These are phyloP conservation scores for Calidris pugnax DNA, from an alignment of 2,113 vertebrate genomes.

Conservation along the genomic window DNA sequence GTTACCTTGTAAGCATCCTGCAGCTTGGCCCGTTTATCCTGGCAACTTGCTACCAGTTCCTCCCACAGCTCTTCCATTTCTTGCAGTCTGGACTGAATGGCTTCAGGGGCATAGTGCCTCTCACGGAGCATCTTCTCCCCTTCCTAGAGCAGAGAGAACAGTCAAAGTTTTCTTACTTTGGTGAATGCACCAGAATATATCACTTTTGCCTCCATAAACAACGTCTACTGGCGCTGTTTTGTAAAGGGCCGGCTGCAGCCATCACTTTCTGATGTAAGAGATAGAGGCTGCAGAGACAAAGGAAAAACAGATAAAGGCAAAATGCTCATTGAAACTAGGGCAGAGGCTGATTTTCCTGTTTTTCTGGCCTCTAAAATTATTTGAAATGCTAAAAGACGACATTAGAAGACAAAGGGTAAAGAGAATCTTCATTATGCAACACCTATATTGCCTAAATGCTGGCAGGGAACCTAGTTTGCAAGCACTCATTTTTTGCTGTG, in stretches of 20 bases:
- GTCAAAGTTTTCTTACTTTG: neutral
- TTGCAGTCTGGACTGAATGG: conserved; percentile 76
- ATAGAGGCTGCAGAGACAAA: neutral
- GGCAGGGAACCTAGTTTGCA: neutral
- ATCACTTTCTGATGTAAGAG: neutral
- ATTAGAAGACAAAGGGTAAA: neutral
- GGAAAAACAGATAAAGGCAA: neutral
- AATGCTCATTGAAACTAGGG: neutral
- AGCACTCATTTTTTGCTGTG: neutral
- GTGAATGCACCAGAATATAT: neutral
- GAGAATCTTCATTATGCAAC: neutral
- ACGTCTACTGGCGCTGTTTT: neutral
- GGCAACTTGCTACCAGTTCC: conserved; percentile 78
- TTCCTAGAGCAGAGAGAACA: conserved; percentile 72
- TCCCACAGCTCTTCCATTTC: conserved; percentile 85
- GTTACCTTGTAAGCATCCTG: conserved; percentile 84
- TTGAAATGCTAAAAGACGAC: neutral
- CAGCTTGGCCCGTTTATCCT: conserved; percentile 78
- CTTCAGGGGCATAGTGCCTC: conserved; percentile 66
- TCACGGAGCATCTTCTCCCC: conserved; percentile 80
- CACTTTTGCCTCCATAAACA: neutral
- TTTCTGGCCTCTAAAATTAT: neutral
- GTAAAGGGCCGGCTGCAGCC: neutral
- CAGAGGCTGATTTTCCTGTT: neutral
- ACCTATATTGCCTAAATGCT: neutral